phyloP scores from a whole-genome alignment of 2,888 invertebrate genomes.

The Acleris holmiana region DNA sequence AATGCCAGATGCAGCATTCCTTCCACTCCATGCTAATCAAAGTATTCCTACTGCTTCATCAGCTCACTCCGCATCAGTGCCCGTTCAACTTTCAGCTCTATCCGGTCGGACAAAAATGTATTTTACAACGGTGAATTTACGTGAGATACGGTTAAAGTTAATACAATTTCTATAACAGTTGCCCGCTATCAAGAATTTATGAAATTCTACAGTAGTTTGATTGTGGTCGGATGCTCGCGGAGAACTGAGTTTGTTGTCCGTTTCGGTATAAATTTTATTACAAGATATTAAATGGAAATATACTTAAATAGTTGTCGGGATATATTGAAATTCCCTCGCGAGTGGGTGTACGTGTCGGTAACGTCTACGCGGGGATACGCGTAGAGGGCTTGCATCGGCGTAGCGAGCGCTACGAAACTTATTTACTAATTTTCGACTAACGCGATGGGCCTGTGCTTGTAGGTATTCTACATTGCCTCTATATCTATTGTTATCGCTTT shows the following conservation, averaged over 20 bases:
- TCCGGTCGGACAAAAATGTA: not conserved
- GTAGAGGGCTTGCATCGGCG: not conserved
- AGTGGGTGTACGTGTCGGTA: not conserved
- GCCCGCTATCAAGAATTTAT: conserved; percentile 1
- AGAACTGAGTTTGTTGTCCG: not conserved
- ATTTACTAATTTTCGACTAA: too few relatives aligned
- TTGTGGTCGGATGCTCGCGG: not conserved
- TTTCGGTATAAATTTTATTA: not conserved
- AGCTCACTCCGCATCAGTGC: not conserved
- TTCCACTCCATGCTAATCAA: conserved; percentile 2
- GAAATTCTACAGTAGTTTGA: conserved; percentile 2
- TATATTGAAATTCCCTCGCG: not conserved
- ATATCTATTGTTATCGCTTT: too few relatives aligned
- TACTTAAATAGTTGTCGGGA: not conserved
- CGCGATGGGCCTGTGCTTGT: too few relatives aligned
- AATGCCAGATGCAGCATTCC: conserved; percentile 1
- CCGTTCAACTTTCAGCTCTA: not conserved
- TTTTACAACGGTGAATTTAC: not conserved
- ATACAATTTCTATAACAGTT: not conserved
- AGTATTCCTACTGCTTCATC: not conserved
- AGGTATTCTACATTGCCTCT: too few relatives aligned
- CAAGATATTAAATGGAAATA: not conserved
- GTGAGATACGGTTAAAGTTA: not conserved
- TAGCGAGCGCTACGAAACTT: not conserved
- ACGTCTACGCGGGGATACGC: not conserved